These are phyloP conservation scores for Eulithis testata DNA, from an alignment of 2,888 invertebrate genomes.

Conservation along the genomic window DNA sequence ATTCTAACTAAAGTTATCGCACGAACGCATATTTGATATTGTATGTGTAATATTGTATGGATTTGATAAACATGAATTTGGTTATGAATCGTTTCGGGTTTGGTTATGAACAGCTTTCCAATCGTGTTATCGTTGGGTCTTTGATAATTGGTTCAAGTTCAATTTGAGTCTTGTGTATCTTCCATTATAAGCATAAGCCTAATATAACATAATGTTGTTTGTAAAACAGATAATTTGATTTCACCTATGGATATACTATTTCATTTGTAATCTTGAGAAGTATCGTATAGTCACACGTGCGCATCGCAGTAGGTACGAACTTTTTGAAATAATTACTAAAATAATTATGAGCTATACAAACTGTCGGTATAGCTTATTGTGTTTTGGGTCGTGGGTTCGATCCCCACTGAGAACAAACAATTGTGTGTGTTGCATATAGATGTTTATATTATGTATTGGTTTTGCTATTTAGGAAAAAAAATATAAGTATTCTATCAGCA, in stretches of 20 bases:
- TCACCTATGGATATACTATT: background rate
- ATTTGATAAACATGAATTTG: constrained; percentile 47
- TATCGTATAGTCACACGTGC: no score
- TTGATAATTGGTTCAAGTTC: constrained; percentile 18
- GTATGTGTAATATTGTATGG: constrained; percentile 43
- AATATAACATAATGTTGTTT: constrained; percentile 2
- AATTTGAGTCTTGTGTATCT: constrained; percentile 21
- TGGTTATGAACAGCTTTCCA: constrained; percentile 36
- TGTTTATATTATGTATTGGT: no score
- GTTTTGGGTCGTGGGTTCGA: no score
- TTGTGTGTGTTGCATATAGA: no score
- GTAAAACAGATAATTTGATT: background rate
- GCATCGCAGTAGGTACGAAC: no score
- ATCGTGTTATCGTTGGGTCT: constrained; percentile 32
- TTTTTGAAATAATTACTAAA: no score
- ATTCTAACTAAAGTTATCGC: constrained; percentile 54
- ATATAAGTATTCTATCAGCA: no score
- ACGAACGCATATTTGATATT: constrained; percentile 55
- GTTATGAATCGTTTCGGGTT: constrained; percentile 41
- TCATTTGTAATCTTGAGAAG: no score
- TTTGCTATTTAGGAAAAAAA: no score
- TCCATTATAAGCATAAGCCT: constrained; percentile 38
- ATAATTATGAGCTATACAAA: no score
- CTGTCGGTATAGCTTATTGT: no score
- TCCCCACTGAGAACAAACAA: no score